Base-by-base conservation (phyloP, 2,888 invertebrate species). In the Protonemura montana region DNA sequence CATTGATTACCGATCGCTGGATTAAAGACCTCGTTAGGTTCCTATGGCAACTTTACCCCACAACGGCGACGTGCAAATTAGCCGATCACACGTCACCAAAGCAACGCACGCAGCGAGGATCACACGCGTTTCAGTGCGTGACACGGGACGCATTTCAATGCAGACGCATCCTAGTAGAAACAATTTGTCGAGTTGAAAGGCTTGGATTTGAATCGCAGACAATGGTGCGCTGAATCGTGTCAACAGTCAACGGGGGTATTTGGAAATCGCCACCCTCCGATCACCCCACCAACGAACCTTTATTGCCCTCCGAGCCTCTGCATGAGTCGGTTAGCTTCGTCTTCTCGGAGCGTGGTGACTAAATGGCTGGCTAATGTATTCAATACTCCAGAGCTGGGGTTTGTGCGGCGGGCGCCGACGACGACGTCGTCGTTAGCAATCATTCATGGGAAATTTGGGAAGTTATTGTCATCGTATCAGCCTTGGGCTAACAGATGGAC, bases 361-460 rank as follows among this genome's bases (percentile, higher is more conserved):
- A 82, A 82, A 82, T 82, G 82, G 82, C 82, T 41, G 41, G 29
- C n/a, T 82, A 82, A 82, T 82, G 21, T 82, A 82, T 82, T 82
- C 82, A 82, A 41, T 82, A 35, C 29, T 10, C 21, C n/a, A n/a
- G n/a, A n/a, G n/a, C n/a, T n/a, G n/a, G 59, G 59, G 59, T 13
- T 59, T 35, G 35, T 3, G 10, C 35, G 35, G 35, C 35, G 35
- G 35, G 35, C 35, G 35, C 59, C 59, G 7, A 2, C 59, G 21
- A 59, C 21, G 59, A 16, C 59, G 59, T 59, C 59, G 59, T 59
- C 59, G 59, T 59, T 59, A 59, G 59, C 59, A 59, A 59, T 59
- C 13, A 59, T 10, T 10, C 16, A 59, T 59, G 59, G 59, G 59
- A 59, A 59, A 59, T 59, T 59, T 59, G 21, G 59, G 21, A 59